Conservation (phyloP, 2,113 vertebrate genomes). For the Catharus fuscescens region DNA sequence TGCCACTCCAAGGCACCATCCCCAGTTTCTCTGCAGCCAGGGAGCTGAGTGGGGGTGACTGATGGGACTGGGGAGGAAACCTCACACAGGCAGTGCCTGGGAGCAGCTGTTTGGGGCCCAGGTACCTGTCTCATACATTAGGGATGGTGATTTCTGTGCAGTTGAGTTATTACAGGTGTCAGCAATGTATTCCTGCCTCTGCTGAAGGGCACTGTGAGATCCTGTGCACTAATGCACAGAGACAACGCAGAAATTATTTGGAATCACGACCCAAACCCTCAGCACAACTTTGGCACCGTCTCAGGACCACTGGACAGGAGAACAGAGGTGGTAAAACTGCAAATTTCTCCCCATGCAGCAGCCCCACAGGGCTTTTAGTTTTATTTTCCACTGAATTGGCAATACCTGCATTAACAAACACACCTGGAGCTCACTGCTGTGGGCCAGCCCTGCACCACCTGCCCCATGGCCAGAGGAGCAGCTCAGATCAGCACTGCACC, state of each 20-base stretch:
- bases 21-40: fast-evolving
- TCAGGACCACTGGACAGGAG: fast-evolving
- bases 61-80: fast-evolving
- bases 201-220: fast-evolving
- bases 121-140: fast-evolving
- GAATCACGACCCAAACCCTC: background rate
- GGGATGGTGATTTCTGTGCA: fast-evolving
- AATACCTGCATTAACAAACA: fast-evolving
- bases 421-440: fast-evolving
- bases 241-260: background rate
- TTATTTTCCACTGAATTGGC: background rate
- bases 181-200: background rate
- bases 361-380: background rate
- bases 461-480: fast-evolving
- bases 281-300: fast-evolving
- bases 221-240: background rate
- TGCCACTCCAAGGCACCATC: background rate
- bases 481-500: fast-evolving
- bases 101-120: background rate
- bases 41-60: fast-evolving
- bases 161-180: fast-evolving
- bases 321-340: background rate
- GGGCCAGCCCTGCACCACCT: background rate
- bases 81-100: fast-evolving
- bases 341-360: fast-evolving